Base-by-base conservation (phyloP, 2,797 vertebrate species). In the Pelobates cultripes region DNA sequence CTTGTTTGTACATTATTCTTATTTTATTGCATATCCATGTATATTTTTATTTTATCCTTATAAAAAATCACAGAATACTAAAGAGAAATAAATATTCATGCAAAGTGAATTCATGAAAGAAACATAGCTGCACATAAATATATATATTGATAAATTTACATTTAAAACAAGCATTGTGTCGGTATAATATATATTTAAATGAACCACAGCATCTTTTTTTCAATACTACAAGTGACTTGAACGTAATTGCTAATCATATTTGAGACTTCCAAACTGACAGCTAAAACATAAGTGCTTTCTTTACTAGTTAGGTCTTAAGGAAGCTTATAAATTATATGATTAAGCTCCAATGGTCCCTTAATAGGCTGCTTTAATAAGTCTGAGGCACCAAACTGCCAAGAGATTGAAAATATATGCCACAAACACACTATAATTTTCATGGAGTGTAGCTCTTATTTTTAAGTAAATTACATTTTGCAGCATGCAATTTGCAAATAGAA, bases 391-490 rank as follows among this genome's bases (percentile, higher is more conserved):
- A 73, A 84, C 72, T 76, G 82, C 66, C 77, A 76, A 80, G 73
- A 84, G 68, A 79, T 72, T 71, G 77, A 76, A 84, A 76, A 84
- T 79, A 84, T 84, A 76, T 84, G 77, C 72, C 8, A 80, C 73
- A 84, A 84, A 84, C 73, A 84, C 67, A 73, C 77, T 79, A 80
- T 84, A 76, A 84, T 80, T 76, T 80, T 84, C 82, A 79, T 68
- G 77, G 77, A 84, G 77, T 76, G 77, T 75, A 84, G 77, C 72
- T 76, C 82, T 75, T 84, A 84, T 79, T 84, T 84, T 80, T 77
- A 79, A 84, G 77, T 84, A 76, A 79, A 84, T 84, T 84, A 84
- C 77, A 68, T 80, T 84, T 79, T 84, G 77, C 73, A 79, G 82
- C 82, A 75, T 79, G 72, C 73, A 84, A 76, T 76, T 69, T 84